Base-by-base conservation (phyloP, 2,888 invertebrate species). In the Drosophila parthenogenetica region DNA sequence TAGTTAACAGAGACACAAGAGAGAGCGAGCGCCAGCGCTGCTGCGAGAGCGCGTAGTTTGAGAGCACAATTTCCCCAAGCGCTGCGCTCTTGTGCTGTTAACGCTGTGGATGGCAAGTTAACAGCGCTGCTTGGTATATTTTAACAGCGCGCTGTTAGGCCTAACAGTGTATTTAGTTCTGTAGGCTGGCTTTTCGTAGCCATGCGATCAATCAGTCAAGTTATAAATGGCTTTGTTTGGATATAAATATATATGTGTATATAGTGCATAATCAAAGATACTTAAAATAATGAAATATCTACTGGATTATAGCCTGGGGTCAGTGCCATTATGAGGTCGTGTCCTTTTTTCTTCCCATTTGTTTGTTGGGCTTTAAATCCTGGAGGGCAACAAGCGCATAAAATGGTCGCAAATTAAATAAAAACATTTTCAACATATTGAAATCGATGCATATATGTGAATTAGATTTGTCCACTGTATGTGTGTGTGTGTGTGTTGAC, bases 381-480 rank as follows among this genome's bases (percentile, higher is more conserved):
- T 29, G 22, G 53, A 51, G 55, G 49, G 48, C 59, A 42, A 49
- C 14, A 45, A 43, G 22, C 42, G 19, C 45, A 57, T 32, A 49
- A 62, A 67, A 67, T 39, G 60, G 64, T 42, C 40, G 42, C 57
- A 73, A 78, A 76, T 76, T 59, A 78, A 76, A 76, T 76, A 65
- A 78, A 73, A 76, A 76, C 73, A 76, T 69, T 62, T 62, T 65
- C 59, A 73, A 69, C 78, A 69, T 73, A 77, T 77, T 64, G 79
- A 78, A 70, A 64, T 57, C 70, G 70, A 64, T 70, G 64, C 74
- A 73, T 63, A 64, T 61, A 69, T 40, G 55, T 16, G 58, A 22
- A 50, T 65, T 63, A 43, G 46, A 60, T 63, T 68, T 68, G 14
- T 11, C 40, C 42, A 37, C 17, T 71, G 40, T 19, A 17, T 39